Evolutionary conservation across 2,113 vertebrate species (phyloP).

Genomic region (Anser brachyrhynchus): DNA sequence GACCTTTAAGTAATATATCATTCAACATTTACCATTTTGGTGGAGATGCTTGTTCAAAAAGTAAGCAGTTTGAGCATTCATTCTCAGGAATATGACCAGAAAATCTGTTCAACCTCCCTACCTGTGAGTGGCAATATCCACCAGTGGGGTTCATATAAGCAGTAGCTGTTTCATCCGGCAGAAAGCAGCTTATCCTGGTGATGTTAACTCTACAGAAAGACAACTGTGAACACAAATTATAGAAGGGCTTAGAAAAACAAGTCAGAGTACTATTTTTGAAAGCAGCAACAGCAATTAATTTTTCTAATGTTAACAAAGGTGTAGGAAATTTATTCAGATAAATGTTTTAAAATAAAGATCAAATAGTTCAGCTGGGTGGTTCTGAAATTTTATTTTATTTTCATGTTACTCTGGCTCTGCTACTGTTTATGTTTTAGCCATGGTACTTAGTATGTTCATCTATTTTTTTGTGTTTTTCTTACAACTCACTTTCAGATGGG

Average conservation of each 20-base stretch:
- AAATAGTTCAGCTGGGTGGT: not conserved
- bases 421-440: not conserved
- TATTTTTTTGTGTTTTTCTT: not conserved
- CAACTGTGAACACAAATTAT: not conserved
- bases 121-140: not conserved
- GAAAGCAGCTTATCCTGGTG: not conserved
- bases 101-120: not conserved
- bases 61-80: not conserved
- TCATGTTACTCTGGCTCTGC: not conserved
- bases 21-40: not conserved
- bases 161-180: not conserved
- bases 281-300: not conserved
- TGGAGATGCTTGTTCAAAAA: not conserved
- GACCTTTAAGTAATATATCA: not conserved
- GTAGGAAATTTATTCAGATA: not conserved
- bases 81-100: not conserved
- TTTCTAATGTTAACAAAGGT: not conserved
- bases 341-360: not conserved
- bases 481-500: not conserved
- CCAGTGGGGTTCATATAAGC: not conserved
- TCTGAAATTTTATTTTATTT: not conserved
- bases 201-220: not conserved
- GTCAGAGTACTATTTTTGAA: not conserved
- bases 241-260: not conserved
- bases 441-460: not conserved